These are phyloP conservation scores for Omphaloscelis lunosa DNA, from an alignment of 2,888 invertebrate species.

Conservation along the genomic window DNA sequence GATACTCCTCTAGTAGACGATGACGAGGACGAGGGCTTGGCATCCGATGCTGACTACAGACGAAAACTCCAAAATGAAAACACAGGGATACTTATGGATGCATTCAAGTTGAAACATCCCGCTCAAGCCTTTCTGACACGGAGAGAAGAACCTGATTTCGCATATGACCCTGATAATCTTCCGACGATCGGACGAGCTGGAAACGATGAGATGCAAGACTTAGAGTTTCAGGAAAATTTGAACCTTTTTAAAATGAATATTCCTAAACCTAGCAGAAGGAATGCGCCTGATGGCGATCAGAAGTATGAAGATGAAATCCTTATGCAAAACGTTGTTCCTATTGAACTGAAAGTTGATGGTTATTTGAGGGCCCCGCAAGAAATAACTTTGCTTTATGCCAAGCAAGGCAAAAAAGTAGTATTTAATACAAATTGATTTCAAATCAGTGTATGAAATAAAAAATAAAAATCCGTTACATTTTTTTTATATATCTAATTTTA, in stretches of 20 bases:
- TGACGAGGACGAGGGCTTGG: not conserved
- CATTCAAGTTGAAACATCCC: not conserved
- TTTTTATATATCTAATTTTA: not conserved
- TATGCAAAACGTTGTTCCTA: conserved; percentile 78
- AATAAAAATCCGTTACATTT: not conserved
- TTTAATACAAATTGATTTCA: not conserved
- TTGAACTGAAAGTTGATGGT: conserved; percentile 77
- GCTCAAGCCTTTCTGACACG: conserved; percentile 1
- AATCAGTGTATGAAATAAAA: not conserved
- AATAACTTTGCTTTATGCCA: not conserved
- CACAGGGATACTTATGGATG: not conserved
- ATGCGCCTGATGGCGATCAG: conserved; percentile 48
- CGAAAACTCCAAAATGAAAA: conserved; percentile 35
- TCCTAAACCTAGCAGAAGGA: conserved; percentile 38
- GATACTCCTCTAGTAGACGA: conserved; percentile 6
- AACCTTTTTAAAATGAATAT: conserved; percentile 57
- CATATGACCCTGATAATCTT: conserved; percentile 40
- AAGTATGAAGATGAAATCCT: conserved; percentile 62
- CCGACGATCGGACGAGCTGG: conserved; percentile 47
- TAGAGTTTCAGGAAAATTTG: conserved; percentile 71
- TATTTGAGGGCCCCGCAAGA: conserved; percentile 72
- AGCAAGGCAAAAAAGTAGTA: not conserved
- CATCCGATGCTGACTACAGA: conserved; percentile 58
- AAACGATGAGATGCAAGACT: conserved; percentile 69
- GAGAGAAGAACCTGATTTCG: conserved; percentile 59